Conservation (phyloP, 92 coral and sea anemone species). For the Palythoa grandis region DNA sequence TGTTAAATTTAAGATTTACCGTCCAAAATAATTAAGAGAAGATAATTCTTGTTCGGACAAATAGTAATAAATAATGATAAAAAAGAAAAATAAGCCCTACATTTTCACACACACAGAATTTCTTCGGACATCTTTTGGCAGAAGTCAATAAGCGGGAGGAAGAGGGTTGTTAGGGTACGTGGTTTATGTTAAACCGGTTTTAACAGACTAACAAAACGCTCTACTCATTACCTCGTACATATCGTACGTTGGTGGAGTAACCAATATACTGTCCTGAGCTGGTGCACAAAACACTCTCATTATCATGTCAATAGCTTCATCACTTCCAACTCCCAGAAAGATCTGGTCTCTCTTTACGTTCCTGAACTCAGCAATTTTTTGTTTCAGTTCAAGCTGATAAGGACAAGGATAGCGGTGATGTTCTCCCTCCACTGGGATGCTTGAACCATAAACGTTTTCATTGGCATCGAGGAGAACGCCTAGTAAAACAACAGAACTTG, state of each 20-base stretch:
- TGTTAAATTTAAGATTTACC: no score
- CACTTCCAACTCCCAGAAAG: constrained; percentile 63
- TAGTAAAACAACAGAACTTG: neutral
- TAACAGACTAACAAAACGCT: no score
- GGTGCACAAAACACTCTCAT: constrained; percentile 52
- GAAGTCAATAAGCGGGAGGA: no score
- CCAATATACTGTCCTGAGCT: constrained; percentile 39
- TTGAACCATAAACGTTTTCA: constrained; percentile 45
- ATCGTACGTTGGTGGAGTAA: constrained; percentile 52
- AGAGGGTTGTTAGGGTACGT: no score
- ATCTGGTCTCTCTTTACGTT: constrained; percentile 44
- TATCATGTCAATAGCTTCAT: constrained; percentile 57
- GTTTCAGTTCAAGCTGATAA: constrained; percentile 45
- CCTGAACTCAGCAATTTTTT: constrained; percentile 53
- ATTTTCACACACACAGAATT: no score
- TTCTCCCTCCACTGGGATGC: constrained; percentile 41
- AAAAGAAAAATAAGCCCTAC: no score
- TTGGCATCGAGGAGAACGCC: constrained; percentile 55
- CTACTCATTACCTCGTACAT: constrained; percentile 45
- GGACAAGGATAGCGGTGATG: constrained; percentile 55
- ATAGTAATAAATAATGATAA: no score
- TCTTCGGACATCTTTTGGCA: no score
- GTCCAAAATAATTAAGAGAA: no score
- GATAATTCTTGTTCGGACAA: no score
- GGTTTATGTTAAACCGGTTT: no score